Conservation (phyloP, 2,113 vertebrate genomes). For the Xenopus borealis region DNA sequence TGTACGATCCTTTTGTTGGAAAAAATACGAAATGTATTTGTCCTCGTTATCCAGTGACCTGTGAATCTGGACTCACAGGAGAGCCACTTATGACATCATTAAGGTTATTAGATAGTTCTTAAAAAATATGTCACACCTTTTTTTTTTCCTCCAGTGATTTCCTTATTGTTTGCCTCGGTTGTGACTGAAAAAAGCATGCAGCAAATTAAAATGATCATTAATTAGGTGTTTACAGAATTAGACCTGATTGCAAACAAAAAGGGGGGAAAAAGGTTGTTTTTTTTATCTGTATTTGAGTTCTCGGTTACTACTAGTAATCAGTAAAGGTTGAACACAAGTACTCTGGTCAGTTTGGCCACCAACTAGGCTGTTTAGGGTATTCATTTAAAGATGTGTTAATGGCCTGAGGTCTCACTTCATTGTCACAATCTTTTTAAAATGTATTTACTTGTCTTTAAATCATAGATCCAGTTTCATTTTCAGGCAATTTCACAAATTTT, state of each 20-base stretch:
- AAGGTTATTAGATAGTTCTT: conserved; percentile 14
- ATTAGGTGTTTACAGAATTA: neutral
- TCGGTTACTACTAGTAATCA: too few relatives aligned
- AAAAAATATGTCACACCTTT: conserved; percentile 12
- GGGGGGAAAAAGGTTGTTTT: neutral
- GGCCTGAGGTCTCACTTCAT: fast-evolving
- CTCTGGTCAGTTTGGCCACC: neutral
- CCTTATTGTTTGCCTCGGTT: neutral
- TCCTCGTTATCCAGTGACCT: conserved; percentile 25
- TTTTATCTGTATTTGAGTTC: neutral
- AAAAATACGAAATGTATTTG: neutral
- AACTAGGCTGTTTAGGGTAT: neutral
- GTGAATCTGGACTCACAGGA: neutral
- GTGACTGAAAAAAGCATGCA: neutral
- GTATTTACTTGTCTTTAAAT: too few relatives aligned
- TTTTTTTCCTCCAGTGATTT: conserved; percentile 5
- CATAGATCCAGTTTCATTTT: too few relatives aligned
- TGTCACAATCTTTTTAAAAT: too few relatives aligned
- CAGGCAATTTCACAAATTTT: too few relatives aligned
- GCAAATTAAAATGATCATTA: conserved; percentile 17
- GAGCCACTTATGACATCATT: conserved; percentile 21
- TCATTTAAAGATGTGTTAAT: neutral
- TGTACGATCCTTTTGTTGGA: neutral
- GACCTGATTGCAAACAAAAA: neutral
- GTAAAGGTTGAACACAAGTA: neutral